phyloP scores from a whole-genome alignment of 2,797 vertebrate species.

The Taenioides sp. region DNA sequence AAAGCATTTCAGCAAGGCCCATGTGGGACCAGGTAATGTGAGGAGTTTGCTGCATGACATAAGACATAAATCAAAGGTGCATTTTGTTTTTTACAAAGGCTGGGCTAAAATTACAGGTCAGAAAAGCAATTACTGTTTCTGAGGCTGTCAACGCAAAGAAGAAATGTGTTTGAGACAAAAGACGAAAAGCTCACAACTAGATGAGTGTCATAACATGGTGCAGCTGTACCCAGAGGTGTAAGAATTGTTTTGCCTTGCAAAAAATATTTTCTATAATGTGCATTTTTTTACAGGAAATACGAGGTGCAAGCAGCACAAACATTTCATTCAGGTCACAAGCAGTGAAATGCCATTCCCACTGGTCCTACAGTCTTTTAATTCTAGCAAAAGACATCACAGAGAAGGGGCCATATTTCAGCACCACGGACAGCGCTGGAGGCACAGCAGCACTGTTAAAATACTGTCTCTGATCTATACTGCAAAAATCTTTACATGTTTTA shows the following conservation, averaged over 20 bases:
- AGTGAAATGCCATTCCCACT: conserved; percentile 34
- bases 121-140: conserved; percentile 80
- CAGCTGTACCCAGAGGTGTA: conserved; percentile 61
- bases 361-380: conserved; percentile 21
- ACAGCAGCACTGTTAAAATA: conserved; percentile 9
- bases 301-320: conserved; percentile 32
- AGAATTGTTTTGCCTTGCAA: conserved; percentile 67
- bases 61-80: conserved; percentile 75
- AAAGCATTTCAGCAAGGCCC: conserved; percentile 41
- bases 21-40: conserved; percentile 64
- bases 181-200: conserved; percentile 54
- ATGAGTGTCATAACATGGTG: conserved; percentile 67
- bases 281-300: conserved; percentile 50
- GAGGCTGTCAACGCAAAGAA: conserved; percentile 74
- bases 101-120: conserved; percentile 76
- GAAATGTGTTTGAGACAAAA: conserved; percentile 70
- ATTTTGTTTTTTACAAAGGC: conserved; percentile 73
- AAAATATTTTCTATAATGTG: conserved; percentile 58
- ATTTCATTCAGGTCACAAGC: conserved; percentile 49
- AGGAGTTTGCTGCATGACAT: conserved; percentile 67
- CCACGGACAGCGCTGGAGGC: conserved; percentile 67
- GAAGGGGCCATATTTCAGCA: conserved; percentile 64
- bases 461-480: conserved; percentile 19
- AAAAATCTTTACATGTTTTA: conserved; percentile 22
- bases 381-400: conserved; percentile 29